phyloP scores from a whole-genome alignment of 2,888 invertebrate genomes.

The Harpagoxenus sublaevis region DNA sequence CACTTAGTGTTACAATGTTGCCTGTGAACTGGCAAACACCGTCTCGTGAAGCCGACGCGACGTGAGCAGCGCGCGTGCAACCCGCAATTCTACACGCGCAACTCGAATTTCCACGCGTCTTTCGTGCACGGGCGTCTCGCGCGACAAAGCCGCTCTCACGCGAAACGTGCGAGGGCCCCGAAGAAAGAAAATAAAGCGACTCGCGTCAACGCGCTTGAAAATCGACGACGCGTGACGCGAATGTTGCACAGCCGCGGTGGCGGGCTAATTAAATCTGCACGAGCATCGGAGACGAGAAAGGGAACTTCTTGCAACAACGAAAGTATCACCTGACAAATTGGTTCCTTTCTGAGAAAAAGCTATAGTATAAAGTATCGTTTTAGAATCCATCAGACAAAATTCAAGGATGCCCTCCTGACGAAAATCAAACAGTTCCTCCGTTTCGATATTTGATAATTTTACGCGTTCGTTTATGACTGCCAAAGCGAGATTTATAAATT shows the following conservation, averaged over 20 bases:
- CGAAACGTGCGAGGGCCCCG: slow-evolving; percentile 37
- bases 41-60: slow-evolving; percentile 57
- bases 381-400: too few relatives aligned
- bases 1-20: slow-evolving; percentile 77
- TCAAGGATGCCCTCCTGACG: too few relatives aligned
- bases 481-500: background rate
- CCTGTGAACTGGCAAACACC: slow-evolving; percentile 74
- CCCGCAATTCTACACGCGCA: slow-evolving; percentile 73
- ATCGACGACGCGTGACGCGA: slow-evolving; percentile 32
- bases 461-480: background rate
- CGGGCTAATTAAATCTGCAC: slow-evolving; percentile 25
- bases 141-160: slow-evolving; percentile 72
- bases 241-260: slow-evolving; percentile 22
- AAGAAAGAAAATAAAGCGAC: slow-evolving; percentile 42
- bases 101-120: slow-evolving; percentile 72
- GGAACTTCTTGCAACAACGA: background rate
- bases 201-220: slow-evolving; percentile 27
- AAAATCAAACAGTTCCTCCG: background rate
- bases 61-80: slow-evolving; percentile 59
- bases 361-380: background rate
- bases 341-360: background rate
- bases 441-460: background rate
- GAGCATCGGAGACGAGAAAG: slow-evolving; percentile 1
- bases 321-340: background rate
- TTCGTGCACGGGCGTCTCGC: slow-evolving; percentile 61